A percentile compares a stretch with the other conserved stretches of the same genome.
Conservation (phyloP, 2,113 vertebrate species). For the Eulemur macaco region DNA sequence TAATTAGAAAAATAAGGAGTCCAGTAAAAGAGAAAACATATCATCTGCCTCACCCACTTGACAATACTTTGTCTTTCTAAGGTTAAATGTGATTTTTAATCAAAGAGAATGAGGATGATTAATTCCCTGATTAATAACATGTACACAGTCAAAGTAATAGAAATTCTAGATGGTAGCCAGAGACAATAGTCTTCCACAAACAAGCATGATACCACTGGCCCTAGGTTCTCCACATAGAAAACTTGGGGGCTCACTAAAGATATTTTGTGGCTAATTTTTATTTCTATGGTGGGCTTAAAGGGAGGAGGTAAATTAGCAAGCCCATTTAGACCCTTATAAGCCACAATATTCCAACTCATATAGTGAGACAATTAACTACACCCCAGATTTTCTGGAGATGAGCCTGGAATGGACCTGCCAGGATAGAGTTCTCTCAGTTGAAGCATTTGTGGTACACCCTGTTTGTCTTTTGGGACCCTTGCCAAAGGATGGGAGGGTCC, state of each 20-base stretch:
- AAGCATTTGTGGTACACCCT: neutral
- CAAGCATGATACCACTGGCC: neutral
- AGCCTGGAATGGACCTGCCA: too few species aligned
- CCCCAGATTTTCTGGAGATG: neutral
- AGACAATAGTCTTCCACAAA: neutral
- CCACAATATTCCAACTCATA: neutral
- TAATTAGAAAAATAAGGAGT: conserved; percentile 4
- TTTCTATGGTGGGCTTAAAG: neutral
- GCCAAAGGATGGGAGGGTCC: neutral
- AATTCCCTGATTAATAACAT: neutral
- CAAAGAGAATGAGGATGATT: neutral
- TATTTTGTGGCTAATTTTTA: neutral
- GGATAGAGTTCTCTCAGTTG: neutral
- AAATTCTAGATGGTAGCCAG: neutral
- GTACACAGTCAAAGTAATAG: neutral
- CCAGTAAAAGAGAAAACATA: neutral
- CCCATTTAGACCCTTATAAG: neutral
- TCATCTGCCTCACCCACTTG: neutral
- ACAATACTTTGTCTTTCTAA: neutral
- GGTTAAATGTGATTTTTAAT: conserved; percentile 6
- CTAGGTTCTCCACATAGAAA: neutral
- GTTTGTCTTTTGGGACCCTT: neutral
- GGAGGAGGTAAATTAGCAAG: neutral
- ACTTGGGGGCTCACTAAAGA: neutral
- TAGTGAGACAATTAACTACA: neutral